Conservation (phyloP, 2,797 vertebrate species). For the Danio kyathit region DNA sequence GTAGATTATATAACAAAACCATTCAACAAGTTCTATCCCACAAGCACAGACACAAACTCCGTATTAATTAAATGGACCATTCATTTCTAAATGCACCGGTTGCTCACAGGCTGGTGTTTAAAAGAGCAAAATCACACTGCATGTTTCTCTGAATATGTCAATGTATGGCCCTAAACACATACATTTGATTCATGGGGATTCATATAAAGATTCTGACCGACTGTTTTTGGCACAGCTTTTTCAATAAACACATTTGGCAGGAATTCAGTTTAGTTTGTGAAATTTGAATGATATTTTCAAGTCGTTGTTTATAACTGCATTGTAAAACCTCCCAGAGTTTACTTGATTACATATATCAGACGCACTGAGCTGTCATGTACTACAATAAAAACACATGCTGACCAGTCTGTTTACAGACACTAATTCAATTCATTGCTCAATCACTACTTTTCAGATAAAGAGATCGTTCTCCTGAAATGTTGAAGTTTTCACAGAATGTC, state of each 20-base stretch:
- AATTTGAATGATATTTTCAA: background rate
- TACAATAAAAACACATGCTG: background rate
- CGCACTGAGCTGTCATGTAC: background rate
- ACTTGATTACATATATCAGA: background rate
- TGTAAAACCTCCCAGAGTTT: background rate
- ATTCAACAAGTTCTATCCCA: slow-evolving; percentile 14
- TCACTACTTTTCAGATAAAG: background rate
- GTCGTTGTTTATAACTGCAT: background rate
- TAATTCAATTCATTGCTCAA: background rate
- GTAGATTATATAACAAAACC: slow-evolving; percentile 56
- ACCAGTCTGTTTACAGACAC: slow-evolving; percentile 10
- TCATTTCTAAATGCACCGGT: background rate
- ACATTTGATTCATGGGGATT: background rate
- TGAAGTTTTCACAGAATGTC: background rate
- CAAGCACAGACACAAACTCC: background rate
- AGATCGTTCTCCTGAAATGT: background rate
- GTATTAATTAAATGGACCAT: slow-evolving; percentile 17
- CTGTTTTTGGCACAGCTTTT: background rate
- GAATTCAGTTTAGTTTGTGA: background rate
- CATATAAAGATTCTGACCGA: background rate
- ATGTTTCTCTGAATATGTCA: background rate
- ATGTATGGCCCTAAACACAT: background rate
- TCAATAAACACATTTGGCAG: background rate
- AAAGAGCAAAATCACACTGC: background rate
- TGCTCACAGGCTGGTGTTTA: background rate